Percentiles rank a stretch among this genome's conserved stretches.
These are phyloP conservation scores for Eilema caniola DNA, from an alignment of 2,888 invertebrate genomes.

Conservation along the genomic window DNA sequence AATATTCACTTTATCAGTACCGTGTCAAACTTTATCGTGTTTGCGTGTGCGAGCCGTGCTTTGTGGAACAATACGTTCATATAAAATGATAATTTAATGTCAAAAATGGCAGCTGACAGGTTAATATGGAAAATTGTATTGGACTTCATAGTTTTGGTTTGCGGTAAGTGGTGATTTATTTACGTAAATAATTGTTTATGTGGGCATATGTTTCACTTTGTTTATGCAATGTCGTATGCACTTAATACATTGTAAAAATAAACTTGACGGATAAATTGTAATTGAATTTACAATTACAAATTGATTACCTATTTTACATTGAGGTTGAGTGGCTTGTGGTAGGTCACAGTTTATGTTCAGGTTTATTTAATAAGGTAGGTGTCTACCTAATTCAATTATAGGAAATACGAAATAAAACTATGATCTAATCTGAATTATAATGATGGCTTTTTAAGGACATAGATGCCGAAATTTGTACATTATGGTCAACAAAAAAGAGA, in stretches of 20 bases:
- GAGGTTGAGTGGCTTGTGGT: neutral
- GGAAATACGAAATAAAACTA: neutral
- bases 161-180: slow-evolving; percentile 65
- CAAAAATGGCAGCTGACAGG: slow-evolving; percentile 63
- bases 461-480: neutral
- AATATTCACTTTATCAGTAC: slow-evolving; percentile 56
- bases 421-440: neutral
- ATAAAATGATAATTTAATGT: slow-evolving; percentile 41
- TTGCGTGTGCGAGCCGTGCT: slow-evolving; percentile 34
- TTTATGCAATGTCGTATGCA: neutral
- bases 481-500: neutral
- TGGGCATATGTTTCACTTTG: slow-evolving; percentile 17
- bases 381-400: neutral
- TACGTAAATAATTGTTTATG: slow-evolving; percentile 2
- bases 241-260: neutral
- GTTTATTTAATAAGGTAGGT: neutral
- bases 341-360: neutral
- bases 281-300: neutral
- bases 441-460: neutral
- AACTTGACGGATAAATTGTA: neutral
- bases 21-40: slow-evolving; percentile 46
- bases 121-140: slow-evolving; percentile 72
- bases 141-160: slow-evolving; percentile 68
- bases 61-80: slow-evolving; percentile 26
- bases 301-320: too few species aligned